phyloP scores from a whole-genome alignment of 2,888 invertebrate species.

The Isotomurus palustris region DNA sequence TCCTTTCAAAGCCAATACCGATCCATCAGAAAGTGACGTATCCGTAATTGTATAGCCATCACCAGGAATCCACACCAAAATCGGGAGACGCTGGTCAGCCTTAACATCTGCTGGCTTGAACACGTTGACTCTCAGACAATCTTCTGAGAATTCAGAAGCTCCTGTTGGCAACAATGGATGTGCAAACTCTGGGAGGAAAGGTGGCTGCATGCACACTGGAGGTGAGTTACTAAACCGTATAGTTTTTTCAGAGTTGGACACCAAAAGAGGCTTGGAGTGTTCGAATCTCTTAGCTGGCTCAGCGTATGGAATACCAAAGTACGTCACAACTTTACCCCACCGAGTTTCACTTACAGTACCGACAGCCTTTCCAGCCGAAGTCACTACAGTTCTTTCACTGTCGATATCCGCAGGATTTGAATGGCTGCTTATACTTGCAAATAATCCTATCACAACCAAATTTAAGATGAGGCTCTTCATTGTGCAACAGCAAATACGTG shows the following conservation, averaged over 20 bases:
- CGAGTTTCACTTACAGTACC: slow-evolving; percentile 1
- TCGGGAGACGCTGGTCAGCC: slow-evolving; percentile 13
- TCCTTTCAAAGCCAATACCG: slow-evolving; percentile 53
- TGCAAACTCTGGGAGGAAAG: slow-evolving; percentile 35
- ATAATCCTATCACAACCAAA: no score
- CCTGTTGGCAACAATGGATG: slow-evolving; percentile 17
- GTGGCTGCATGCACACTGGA: slow-evolving; percentile 46
- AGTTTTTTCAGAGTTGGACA: not conserved
- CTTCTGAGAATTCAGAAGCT: slow-evolving; percentile 38
- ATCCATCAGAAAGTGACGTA: slow-evolving; percentile 55
- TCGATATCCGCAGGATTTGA: not conserved
- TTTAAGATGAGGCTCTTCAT: no score
- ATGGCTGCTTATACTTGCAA: no score
- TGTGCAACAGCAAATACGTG: not conserved
- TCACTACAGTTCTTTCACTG: not conserved
- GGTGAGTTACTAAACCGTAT: not conserved
- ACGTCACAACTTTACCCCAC: slow-evolving; percentile 24
- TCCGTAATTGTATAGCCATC: slow-evolving; percentile 52
- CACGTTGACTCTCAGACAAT: slow-evolving; percentile 48
- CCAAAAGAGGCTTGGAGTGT: not conserved
- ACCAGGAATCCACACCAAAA: slow-evolving; percentile 48
- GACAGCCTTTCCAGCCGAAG: slow-evolving; percentile 15
- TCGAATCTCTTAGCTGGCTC: slow-evolving; percentile 26
- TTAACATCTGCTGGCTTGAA: slow-evolving; percentile 40
- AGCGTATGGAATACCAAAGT: slow-evolving; percentile 47